Conservation (phyloP, 2,113 vertebrate species). For the Melanerpes formicivorus region DNA sequence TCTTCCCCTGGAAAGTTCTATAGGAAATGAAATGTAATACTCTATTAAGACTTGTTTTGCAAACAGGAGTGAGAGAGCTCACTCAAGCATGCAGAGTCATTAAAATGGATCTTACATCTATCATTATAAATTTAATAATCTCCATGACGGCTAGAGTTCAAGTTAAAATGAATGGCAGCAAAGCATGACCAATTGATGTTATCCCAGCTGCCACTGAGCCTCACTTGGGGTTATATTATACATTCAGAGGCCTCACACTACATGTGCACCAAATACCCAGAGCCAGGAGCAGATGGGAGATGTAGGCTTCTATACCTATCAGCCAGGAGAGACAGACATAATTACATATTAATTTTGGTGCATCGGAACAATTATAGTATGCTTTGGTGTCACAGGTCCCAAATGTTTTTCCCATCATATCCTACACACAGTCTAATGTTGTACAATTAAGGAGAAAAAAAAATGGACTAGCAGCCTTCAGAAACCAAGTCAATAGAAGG, state of each 20-base stretch:
- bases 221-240: constrained; percentile 78
- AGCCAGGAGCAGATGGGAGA: constrained; percentile 84
- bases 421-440: background rate
- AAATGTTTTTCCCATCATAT: constrained; percentile 51
- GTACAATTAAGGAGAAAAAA: background rate
- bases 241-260: constrained; percentile 69
- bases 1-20: constrained; percentile 60
- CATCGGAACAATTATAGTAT: constrained; percentile 73
- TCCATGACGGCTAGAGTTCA: constrained; percentile 83
- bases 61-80: constrained; percentile 70
- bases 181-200: constrained; percentile 86
- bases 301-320: constrained; percentile 71
- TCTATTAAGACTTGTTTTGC: constrained; percentile 79
- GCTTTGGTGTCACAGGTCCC: constrained; percentile 50
- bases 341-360: constrained; percentile 77
- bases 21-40: constrained; percentile 75
- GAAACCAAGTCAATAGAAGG: constrained; percentile 45
- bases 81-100: constrained; percentile 74
- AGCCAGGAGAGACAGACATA: constrained; percentile 64
- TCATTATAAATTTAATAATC: constrained; percentile 88
- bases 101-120: constrained; percentile 83
- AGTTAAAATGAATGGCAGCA: constrained; percentile 85
- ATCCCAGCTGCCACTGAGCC: constrained; percentile 81
- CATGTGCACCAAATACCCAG: constrained; percentile 71
- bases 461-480: background rate